phyloP scores from a whole-genome alignment of 2,797 vertebrate species.

The Lophius americanus region DNA sequence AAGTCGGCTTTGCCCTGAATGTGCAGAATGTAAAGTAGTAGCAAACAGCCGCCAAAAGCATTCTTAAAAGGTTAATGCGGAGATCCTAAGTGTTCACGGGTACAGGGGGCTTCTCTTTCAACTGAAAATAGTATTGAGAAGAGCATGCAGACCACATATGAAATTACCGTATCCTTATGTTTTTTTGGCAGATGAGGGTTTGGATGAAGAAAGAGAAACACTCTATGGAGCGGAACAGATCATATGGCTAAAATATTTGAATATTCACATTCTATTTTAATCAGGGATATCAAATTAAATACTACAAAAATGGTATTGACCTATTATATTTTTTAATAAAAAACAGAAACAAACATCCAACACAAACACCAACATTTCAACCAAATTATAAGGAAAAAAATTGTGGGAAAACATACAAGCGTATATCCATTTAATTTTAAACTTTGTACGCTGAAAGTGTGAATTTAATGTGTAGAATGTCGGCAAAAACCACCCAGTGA shows the following conservation, averaged over 20 bases:
- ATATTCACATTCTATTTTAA: not conserved
- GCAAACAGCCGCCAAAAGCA: constrained; percentile 33
- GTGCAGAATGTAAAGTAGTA: constrained; percentile 33
- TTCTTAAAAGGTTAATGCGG: constrained; percentile 60
- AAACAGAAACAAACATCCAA: too few relatives aligned
- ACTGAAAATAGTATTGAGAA: constrained; percentile 3
- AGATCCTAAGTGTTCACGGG: constrained; percentile 28
- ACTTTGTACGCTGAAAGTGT: not conserved
- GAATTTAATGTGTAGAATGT: not conserved
- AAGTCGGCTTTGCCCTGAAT: constrained; percentile 22
- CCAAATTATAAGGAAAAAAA: not conserved
- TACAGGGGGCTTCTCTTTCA: constrained; percentile 11
- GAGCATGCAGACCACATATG: not conserved
- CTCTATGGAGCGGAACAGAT: not conserved
- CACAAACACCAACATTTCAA: too few relatives aligned
- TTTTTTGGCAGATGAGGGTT: not conserved
- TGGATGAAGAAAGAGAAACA: not conserved
- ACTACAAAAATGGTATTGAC: not conserved
- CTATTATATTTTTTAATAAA: not conserved
- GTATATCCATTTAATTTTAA: not conserved
- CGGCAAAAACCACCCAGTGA: not conserved
- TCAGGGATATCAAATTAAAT: not conserved
- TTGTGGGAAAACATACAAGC: not conserved
- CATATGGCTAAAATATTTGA: not conserved
- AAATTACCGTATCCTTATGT: not conserved